Base-by-base conservation (phyloP, 1,140 invertebrate genomes). In the Pachypeltis micranthus region DNA sequence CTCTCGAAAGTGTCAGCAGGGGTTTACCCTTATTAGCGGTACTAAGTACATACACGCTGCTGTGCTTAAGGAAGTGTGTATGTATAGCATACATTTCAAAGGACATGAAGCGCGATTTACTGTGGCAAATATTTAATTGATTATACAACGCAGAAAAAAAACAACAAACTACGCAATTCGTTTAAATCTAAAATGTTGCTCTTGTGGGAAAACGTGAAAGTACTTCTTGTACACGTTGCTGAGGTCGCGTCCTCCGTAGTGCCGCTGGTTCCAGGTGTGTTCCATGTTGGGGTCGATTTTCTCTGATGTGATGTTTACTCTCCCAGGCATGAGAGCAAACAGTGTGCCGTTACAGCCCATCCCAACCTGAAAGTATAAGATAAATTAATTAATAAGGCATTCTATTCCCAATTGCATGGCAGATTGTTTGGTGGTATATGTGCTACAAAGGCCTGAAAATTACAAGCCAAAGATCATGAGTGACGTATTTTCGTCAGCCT, bases 171-270 rank as follows among this genome's bases (percentile, higher is more conserved):
- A n/a, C n/a, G 21, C 84, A 61, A 88, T 78, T 44, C 90, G 73
- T 68, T 83, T 85, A 71, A 92, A 92, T 66, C 80, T 78, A 60
- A 81, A 77, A 67, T 88, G 85, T 69, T 88, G 84, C 58, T 81
- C 78, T 34, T 85, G 74, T 0, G 88, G 83, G 68, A 91, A 80
- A 47, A 92, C 78, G 79, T 91, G 84, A 66, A 84, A 87, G 69
- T 88, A 85, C 71, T 90, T 91, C 71, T 91, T 91, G 69, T 84
- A 87, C 69, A 91, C 85, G n/a, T 75, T 75, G 69, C 81, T 78
- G 2, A 77, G 71, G 68, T 82, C 73, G 65, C 85, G 73, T 1
- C 80, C 80, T 1, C 70, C 72, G 71, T 90, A 90, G 64, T 78
- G 75, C 28, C 77, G 71, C 69, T 81, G 75, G 3, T 87, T 76